A percentile compares a stretch with the other conserved stretches of the same genome.
Conservation (phyloP, 2,888 invertebrate genomes). For the Oeneis ivallda region DNA sequence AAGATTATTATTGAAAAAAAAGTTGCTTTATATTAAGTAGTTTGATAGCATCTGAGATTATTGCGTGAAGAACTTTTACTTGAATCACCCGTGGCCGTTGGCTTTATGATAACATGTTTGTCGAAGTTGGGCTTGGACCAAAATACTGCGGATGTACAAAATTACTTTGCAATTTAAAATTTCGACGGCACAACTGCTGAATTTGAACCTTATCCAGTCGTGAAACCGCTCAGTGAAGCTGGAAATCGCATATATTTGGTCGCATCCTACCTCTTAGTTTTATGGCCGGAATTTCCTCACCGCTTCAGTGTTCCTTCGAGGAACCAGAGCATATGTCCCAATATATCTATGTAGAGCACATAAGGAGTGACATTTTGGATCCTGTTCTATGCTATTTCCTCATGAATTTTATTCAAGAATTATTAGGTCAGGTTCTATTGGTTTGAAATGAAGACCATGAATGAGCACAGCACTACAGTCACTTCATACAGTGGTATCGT, state of each 20-base stretch:
- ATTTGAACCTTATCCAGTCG: conserved; percentile 20
- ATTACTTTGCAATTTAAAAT: conserved; percentile 26
- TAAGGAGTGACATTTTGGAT: conserved; percentile 15
- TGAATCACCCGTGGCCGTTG: not conserved
- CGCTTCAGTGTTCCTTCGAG: conserved; percentile 35
- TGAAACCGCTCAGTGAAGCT: conserved; percentile 19
- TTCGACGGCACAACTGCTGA: conserved; percentile 9
- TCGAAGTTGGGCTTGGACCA: conserved; percentile 24
- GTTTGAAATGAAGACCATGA: no score
- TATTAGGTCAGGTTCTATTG: no score
- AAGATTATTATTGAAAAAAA: not conserved
- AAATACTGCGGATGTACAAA: conserved; percentile 27
- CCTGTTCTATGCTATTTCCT: not conserved
- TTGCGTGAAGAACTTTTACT: conserved; percentile 8
- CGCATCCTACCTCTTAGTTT: conserved; percentile 40
- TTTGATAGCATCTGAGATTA: conserved; percentile 9
- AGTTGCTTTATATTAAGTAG: not conserved
- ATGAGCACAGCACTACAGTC: no score
- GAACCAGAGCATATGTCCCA: conserved; percentile 27
- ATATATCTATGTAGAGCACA: conserved; percentile 23
- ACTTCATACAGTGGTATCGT: no score
- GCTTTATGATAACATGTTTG: conserved; percentile 30
- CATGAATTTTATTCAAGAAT: not conserved
- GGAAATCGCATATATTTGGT: conserved; percentile 24
- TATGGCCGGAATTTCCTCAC: conserved; percentile 47